phyloP scores from a whole-genome alignment of 1,140 invertebrate species.

The Caligus rogercresseyi region DNA sequence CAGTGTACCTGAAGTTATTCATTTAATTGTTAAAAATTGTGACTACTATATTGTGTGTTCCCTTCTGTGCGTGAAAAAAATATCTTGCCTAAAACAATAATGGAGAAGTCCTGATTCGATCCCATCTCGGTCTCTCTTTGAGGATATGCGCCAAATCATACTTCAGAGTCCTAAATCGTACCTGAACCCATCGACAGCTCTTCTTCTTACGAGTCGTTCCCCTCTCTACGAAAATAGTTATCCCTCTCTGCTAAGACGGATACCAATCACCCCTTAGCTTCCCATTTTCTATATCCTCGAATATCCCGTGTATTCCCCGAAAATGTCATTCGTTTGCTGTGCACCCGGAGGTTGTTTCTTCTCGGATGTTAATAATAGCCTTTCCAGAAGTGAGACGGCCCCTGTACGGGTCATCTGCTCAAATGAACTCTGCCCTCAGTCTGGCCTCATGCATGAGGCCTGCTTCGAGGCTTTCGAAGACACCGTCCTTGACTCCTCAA shows the following conservation, averaged over 20 bases:
- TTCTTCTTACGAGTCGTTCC: too few species aligned
- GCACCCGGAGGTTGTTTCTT: neutral
- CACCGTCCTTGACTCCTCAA: slow-evolving; percentile 59
- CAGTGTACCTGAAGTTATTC: neutral
- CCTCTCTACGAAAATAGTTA: too few species aligned
- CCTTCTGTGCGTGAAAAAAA: neutral
- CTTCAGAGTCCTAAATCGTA: neutral
- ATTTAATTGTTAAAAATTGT: neutral
- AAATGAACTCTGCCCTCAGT: slow-evolving; percentile 69
- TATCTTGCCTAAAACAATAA: neutral
- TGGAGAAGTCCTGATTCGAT: neutral
- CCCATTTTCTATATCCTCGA: neutral
- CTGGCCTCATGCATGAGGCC: slow-evolving; percentile 81
- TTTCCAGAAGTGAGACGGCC: slow-evolving; percentile 28
- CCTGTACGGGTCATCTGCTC: slow-evolving; percentile 79
- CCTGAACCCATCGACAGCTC: neutral
- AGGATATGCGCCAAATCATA: neutral
- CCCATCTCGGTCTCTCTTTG: too few species aligned
- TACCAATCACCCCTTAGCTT: neutral
- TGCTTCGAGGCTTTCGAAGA: slow-evolving; percentile 89
- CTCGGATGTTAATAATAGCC: neutral
- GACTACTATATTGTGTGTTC: neutral
- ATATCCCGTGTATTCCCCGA: neutral
- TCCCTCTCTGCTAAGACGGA: too few species aligned
- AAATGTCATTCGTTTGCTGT: neutral